phyloP scores from a whole-genome alignment of 2,113 vertebrate genomes.

The Leucopternis melanops region DNA sequence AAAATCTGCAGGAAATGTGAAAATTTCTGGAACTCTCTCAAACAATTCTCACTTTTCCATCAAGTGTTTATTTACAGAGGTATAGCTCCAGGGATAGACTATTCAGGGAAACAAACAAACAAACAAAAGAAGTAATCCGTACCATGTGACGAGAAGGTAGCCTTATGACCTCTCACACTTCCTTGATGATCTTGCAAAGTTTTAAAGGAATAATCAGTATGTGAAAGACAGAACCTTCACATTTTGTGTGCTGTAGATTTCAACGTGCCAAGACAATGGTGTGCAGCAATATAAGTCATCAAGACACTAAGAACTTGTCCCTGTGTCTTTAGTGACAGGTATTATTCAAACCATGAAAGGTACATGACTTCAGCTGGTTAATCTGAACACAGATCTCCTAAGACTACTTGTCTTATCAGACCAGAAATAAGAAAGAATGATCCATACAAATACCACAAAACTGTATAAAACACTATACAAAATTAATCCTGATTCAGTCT shows the following conservation, averaged over 20 bases:
- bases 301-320: background rate
- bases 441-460: background rate
- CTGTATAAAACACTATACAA: background rate
- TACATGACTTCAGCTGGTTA: background rate
- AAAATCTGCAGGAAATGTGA: background rate
- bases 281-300: background rate
- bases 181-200: background rate
- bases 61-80: background rate
- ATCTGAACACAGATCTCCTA: background rate
- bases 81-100: background rate
- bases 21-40: background rate
- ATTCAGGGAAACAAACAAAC: background rate
- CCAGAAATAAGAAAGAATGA: background rate
- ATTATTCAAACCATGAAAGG: background rate
- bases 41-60: background rate
- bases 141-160: background rate
- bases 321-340: background rate
- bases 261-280: background rate
- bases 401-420: background rate
- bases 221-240: background rate
- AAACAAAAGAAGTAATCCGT: background rate
- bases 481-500: background rate
- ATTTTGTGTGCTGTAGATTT: background rate
- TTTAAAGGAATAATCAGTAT: background rate
- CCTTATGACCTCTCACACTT: background rate